These are phyloP conservation scores for Trachythela sp. DNA, from an alignment of 64 coral and sea anemone species.

Conservation along the genomic window DNA sequence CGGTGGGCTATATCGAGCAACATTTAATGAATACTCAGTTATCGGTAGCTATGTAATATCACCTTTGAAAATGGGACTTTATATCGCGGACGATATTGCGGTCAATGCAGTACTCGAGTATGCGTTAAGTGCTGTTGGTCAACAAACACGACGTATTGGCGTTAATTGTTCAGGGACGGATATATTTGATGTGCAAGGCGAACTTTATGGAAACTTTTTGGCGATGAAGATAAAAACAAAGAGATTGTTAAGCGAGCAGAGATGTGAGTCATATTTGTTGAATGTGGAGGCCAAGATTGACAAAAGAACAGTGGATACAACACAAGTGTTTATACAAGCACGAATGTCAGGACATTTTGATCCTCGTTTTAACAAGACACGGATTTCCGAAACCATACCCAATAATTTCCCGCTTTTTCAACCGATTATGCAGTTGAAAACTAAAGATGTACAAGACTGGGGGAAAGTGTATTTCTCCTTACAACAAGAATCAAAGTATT, in stretches of 20 bases:
- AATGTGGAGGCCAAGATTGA: conserved; percentile 46
- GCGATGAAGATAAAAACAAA: conserved; percentile 74
- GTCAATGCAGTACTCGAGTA: conserved; percentile 60
- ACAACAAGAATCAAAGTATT: conserved; percentile 37
- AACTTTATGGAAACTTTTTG: conserved; percentile 61
- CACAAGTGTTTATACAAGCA: conserved; percentile 58
- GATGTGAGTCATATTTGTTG: conserved; percentile 43
- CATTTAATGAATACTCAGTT: conserved; percentile 54
- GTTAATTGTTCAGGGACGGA: conserved; percentile 38
- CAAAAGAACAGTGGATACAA: conserved; percentile 59
- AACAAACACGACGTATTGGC: background rate
- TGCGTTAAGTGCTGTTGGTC: background rate
- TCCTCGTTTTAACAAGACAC: conserved; percentile 41
- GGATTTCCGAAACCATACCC: conserved; percentile 27
- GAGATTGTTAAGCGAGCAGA: conserved; percentile 61
- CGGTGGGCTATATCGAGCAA: conserved; percentile 80
- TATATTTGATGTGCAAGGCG: conserved; percentile 54
- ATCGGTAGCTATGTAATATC: conserved; percentile 53
- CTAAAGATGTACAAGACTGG: conserved; percentile 19
- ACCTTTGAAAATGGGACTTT: conserved; percentile 93
- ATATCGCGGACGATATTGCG: conserved; percentile 40
- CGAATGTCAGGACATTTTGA: conserved; percentile 32
- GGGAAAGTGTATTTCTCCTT: conserved; percentile 64
- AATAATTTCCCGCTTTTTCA: conserved; percentile 42
- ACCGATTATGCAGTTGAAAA: conserved; percentile 42